Evolutionary conservation across 1,140 invertebrate genomes (phyloP).

Genomic region (Apis florea): DNA sequence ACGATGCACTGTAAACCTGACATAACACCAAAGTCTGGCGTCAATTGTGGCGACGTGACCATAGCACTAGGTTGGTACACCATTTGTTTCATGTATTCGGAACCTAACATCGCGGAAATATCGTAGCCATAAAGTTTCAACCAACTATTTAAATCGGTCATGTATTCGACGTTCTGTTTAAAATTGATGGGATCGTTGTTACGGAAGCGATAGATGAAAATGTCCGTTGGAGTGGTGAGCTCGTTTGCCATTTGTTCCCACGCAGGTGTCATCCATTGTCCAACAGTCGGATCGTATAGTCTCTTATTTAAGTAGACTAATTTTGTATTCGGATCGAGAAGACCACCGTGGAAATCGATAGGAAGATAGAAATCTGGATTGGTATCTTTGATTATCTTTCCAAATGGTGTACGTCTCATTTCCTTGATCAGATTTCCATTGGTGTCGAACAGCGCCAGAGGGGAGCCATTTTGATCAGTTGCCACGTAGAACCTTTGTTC

Average conservation of each 20-base stretch:
- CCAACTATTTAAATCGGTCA: constrained; percentile 93
- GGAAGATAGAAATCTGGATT: constrained; percentile 95
- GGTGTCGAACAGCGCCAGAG: constrained; percentile 93
- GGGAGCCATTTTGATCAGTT: constrained; percentile 95
- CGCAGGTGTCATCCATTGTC: constrained; percentile 96
- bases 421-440: constrained; percentile 95
- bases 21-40: constrained; percentile 92
- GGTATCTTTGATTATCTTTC: constrained; percentile 92
- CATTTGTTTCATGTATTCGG: constrained; percentile 87
- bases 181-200: constrained; percentile 96
- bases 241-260: constrained; percentile 92
- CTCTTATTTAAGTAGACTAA: constrained; percentile 91
- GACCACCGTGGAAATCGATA: constrained; percentile 95
- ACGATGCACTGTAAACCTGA: constrained; percentile 93
- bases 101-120: constrained; percentile 91
- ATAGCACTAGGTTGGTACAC: constrained; percentile 88
- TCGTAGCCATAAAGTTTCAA: constrained; percentile 93
- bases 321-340: constrained; percentile 91
- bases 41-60: constrained; percentile 88
- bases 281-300: constrained; percentile 95
- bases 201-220: constrained; percentile 94
- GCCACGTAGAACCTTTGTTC: constrained; percentile 94
- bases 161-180: constrained; percentile 87
- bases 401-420: constrained; percentile 94
- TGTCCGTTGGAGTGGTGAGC: constrained; percentile 90